Base-by-base conservation (phyloP, 2,113 vertebrate genomes). In the Montifringilla adamsi region DNA sequence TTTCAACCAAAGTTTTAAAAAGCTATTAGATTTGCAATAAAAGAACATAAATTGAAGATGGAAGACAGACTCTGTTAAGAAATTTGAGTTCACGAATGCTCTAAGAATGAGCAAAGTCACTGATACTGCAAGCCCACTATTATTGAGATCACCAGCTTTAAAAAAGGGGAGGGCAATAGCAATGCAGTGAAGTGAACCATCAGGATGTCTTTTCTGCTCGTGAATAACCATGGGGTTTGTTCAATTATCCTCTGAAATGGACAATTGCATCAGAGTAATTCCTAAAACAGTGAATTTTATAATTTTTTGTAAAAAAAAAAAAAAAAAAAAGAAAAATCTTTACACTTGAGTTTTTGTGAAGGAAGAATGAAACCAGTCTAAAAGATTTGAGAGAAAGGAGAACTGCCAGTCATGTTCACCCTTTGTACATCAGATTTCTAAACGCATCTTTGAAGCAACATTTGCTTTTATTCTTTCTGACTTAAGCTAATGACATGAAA, bases 401-500 rank as follows among this genome's bases (percentile, higher is more conserved):
- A 50, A 84, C 37, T 64, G 35, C 24, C 69, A 69, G 37, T 74
- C 15, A 3, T 50, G 46, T 47, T 68, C 44, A 35, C 78, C 93
- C 66, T 73, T 17, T n/a, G 43, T 56, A 91, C 41, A 73, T 92
- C 75, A 67, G 70, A 87, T 96, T 97, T 92, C 93, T 87, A 93
- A 97, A 94, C 64, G 94, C 82, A 94, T 97, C 89, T 93, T 94
- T 89, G 95, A 95, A 98, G 88, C 86, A 84, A 89, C 82, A 70
- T 79, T 97, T 97, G 91, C 37, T 93, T 95, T 96, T 97, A 98
- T 98, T 98, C 90, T 96, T 97, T 97, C 66, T 98, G 95, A 98
- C 94, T 96, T 95, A 85, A 95, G 73, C 70, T 98, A 98, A 98
- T 98, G 92, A 94, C 94, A 97, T 96, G 93, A 97, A 98, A 98